Conservation (phyloP, 2,797 vertebrate genomes). For the Gymnoscopelus microlampas region DNA sequence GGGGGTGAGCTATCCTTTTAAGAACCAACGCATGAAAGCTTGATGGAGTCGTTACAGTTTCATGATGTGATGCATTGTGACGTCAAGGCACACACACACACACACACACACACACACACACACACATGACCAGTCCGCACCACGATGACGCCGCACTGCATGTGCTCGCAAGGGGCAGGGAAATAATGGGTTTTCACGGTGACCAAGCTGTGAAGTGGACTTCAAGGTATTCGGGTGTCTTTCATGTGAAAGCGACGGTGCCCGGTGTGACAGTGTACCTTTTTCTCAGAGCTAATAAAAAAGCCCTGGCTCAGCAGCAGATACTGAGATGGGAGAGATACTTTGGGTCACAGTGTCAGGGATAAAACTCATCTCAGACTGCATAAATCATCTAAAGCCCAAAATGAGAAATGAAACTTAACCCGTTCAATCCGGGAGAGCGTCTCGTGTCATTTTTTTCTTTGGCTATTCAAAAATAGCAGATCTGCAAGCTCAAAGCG, state of each 20-base stretch:
- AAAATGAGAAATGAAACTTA: constrained; percentile 37
- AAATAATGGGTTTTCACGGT: constrained; percentile 35
- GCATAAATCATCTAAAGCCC: constrained; percentile 22
- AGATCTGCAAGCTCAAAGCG: no score
- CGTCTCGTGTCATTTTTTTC: no score
- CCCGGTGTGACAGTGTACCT: constrained; percentile 46
- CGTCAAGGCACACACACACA: constrained; percentile 3
- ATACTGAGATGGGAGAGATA: constrained; percentile 34
- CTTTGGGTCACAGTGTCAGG: constrained; percentile 55
- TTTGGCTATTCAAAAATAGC: no score
- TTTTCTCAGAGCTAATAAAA: constrained; percentile 57
- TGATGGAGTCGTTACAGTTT: no score
- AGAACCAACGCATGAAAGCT: constrained; percentile 51
- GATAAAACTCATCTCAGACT: constrained; percentile 46
- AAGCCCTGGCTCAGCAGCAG: constrained; percentile 37
- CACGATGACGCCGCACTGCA: background rate
- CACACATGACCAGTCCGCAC: no score
- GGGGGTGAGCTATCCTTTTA: background rate
- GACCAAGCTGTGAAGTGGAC: constrained; percentile 34
- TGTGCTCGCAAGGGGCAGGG: constrained; percentile 4
- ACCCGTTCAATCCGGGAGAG: no score
- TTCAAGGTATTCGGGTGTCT: constrained; percentile 43
- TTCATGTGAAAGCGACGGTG: constrained; percentile 43
- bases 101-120: background rate
- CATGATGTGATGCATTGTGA: constrained; percentile 5